A percentile compares a stretch with the other conserved stretches of the same genome.
These are phyloP conservation scores for Cheilosia pagana DNA, from an alignment of 2,888 invertebrate genomes.

Conservation along the genomic window DNA sequence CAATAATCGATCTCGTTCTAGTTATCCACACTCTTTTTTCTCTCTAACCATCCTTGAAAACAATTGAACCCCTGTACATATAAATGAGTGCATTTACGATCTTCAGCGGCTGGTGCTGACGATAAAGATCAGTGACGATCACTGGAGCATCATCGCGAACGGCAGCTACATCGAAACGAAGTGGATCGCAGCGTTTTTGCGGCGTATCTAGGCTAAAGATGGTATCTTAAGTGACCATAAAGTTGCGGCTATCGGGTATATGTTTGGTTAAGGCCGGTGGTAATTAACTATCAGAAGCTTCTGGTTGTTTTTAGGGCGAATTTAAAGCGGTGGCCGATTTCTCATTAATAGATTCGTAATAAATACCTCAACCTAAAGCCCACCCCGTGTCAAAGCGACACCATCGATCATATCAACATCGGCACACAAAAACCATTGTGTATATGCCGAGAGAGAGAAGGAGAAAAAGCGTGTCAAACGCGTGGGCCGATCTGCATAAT, in stretches of 20 bases:
- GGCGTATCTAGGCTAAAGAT: slow-evolving; percentile 40
- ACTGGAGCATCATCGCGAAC: slow-evolving; percentile 52
- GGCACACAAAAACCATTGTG: slow-evolving; percentile 32
- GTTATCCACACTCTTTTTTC: slow-evolving; percentile 46
- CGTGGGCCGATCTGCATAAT: slow-evolving; percentile 68
- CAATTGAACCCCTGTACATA: slow-evolving; percentile 27
- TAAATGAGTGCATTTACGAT: slow-evolving; percentile 24
- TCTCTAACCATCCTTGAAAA: slow-evolving; percentile 10
- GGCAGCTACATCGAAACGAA: slow-evolving; percentile 15
- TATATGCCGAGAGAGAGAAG: slow-evolving; percentile 5
- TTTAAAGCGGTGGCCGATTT: slow-evolving; percentile 7
- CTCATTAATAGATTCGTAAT: slow-evolving; percentile 47
- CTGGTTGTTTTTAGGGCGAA: slow-evolving; percentile 40
- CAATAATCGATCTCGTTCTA: slow-evolving; percentile 72
- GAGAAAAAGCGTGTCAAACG: slow-evolving; percentile 68
- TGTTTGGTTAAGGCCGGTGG: slow-evolving; percentile 14
- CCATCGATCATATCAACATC: slow-evolving; percentile 67
- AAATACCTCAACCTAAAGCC: slow-evolving; percentile 30
- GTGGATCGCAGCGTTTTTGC: slow-evolving; percentile 46
- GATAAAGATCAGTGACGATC: slow-evolving; percentile 67
- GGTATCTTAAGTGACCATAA: slow-evolving; percentile 56
- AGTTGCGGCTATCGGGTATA: slow-evolving; percentile 44
- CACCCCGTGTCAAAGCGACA: slow-evolving; percentile 13
- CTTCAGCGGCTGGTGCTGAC: slow-evolving; percentile 42
- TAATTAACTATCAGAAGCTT: slow-evolving; percentile 15